Percentiles rank a stretch among this genome's conserved stretches.
Conservation (phyloP, 2,888 invertebrate species). For the Callimorpha dominula region DNA sequence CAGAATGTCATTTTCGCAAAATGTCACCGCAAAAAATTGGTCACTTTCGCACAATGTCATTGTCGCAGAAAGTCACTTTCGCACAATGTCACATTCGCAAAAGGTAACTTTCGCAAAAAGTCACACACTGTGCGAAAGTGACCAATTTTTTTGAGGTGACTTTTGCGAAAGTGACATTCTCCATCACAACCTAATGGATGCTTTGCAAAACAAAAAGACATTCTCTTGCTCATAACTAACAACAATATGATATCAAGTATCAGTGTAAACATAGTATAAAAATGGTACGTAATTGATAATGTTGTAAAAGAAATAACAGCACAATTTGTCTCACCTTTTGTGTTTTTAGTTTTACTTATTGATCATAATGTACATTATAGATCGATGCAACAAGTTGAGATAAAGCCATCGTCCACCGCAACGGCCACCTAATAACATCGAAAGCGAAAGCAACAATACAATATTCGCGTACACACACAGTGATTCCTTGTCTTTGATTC, state of each 20-base stretch:
- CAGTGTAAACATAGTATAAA: background rate
- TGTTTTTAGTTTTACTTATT: no score
- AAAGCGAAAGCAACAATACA: constrained; percentile 49
- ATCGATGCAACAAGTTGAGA: constrained; percentile 9
- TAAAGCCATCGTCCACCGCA: constrained; percentile 31
- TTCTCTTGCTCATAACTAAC: background rate
- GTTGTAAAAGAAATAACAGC: background rate
- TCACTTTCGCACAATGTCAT: no score
- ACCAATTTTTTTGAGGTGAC: no score
- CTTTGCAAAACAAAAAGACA: no score
- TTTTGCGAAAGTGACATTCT: no score
- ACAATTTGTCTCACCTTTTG: background rate
- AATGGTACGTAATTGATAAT: background rate
- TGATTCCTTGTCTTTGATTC: constrained; percentile 37
- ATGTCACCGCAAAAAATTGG: no score
- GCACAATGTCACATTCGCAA: no score
- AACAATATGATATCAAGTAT: background rate
- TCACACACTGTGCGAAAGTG: no score
- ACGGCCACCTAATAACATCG: constrained; percentile 39
- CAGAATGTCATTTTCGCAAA: no score
- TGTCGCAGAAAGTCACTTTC: no score
- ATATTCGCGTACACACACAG: constrained; percentile 36
- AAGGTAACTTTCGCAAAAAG: no score
- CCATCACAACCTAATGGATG: no score
- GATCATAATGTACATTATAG: background rate